phyloP scores from a whole-genome alignment of 2,113 vertebrate species.

The Pseudorectes ferrugineus region DNA sequence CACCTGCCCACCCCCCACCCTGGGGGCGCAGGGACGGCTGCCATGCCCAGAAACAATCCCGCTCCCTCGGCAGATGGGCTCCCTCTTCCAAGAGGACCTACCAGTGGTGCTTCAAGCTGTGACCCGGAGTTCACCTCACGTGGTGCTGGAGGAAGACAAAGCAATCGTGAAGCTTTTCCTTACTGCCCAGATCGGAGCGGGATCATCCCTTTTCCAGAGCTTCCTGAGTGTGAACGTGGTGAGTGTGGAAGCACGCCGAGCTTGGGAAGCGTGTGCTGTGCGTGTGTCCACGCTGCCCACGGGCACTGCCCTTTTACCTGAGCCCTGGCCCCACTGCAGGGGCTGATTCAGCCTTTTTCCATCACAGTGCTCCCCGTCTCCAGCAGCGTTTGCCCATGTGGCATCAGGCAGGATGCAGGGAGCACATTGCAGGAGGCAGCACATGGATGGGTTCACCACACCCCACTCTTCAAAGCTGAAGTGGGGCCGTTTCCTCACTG shows the following conservation, averaged over 20 bases:
- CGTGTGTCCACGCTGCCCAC: neutral
- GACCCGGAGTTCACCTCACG: neutral
- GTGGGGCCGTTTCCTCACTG: fast-evolving
- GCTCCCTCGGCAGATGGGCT: neutral
- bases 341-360: neutral
- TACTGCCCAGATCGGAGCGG: neutral
- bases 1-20: fast-evolving
- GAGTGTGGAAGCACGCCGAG: fast-evolving
- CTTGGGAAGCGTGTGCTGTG: fast-evolving
- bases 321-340: neutral
- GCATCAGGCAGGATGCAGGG: fast-evolving
- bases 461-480: fast-evolving
- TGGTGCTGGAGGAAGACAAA: slow-evolving; percentile 32
- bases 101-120: neutral
- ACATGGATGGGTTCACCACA: fast-evolving
- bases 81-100: slow-evolving; percentile 36
- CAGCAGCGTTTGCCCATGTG: fast-evolving
- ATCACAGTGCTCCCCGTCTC: fast-evolving
- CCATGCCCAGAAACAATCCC: neutral
- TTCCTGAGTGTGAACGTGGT: neutral
- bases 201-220: neutral
- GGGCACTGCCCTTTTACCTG: neutral
- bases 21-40: fast-evolving
- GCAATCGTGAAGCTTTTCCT: slow-evolving; percentile 35
- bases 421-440: fast-evolving